Evolutionary conservation across 2,888 invertebrate genomes (phyloP).

Genomic region (Serripes groenlandicus): DNA sequence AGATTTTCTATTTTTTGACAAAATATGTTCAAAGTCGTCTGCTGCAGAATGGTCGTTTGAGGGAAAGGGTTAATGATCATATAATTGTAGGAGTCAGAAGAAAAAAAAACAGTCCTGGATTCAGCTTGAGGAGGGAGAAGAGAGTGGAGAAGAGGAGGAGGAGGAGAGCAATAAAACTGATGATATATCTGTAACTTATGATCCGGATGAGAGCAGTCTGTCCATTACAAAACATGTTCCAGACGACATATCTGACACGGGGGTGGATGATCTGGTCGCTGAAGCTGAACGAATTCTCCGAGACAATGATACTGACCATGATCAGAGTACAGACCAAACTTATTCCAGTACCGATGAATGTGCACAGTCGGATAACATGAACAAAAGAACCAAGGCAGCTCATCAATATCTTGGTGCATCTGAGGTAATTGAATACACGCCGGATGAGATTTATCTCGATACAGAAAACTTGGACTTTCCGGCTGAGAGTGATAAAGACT

Average conservation of each 20-base stretch:
- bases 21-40: too few relatives aligned
- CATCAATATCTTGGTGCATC: constrained; percentile 55
- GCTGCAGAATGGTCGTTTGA: too few relatives aligned
- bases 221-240: constrained; percentile 64
- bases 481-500: constrained; percentile 13
- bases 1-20: too few relatives aligned
- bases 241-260: constrained; percentile 68
- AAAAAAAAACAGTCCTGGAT: too few relatives aligned
- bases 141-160: too few relatives aligned
- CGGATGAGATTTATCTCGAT: constrained; percentile 25
- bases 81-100: too few relatives aligned
- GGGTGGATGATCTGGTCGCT: constrained; percentile 70
- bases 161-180: background rate
- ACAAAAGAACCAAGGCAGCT: constrained; percentile 22
- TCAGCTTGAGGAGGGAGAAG: too few relatives aligned
- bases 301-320: constrained; percentile 28
- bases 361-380: background rate
- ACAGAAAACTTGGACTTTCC: constrained; percentile 1
- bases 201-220: constrained; percentile 44
- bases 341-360: background rate
- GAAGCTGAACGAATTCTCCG: constrained; percentile 69
- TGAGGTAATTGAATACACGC: constrained; percentile 47
- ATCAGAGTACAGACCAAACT: background rate
- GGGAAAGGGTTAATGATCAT: too few relatives aligned
- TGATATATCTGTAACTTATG: background rate